Evolutionary conservation across 2,888 invertebrate species (phyloP).

Genomic region (Dascillus cervinus): DNA sequence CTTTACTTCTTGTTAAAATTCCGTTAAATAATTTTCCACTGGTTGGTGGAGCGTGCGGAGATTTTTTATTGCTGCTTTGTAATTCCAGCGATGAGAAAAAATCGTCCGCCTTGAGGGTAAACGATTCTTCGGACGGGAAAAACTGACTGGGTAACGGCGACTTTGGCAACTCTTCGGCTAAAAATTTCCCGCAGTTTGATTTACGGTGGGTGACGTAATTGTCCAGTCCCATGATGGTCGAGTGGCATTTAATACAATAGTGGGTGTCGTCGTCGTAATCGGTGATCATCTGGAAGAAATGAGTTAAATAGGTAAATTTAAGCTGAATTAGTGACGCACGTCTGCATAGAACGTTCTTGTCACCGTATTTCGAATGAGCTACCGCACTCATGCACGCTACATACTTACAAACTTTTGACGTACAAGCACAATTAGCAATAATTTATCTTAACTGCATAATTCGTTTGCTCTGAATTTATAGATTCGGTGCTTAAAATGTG

Average conservation of each 20-base stretch:
- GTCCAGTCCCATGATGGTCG: constrained; percentile 75
- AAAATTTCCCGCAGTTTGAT: constrained; percentile 51
- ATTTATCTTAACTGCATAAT: constrained; percentile 23
- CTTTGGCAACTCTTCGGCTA: constrained; percentile 26
- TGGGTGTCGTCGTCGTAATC: constrained; percentile 79
- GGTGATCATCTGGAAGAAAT: constrained; percentile 45
- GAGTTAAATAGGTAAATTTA: no score
- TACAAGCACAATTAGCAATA: constrained; percentile 21
- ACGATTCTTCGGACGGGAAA: constrained; percentile 42
- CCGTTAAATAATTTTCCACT: constrained; percentile 40
- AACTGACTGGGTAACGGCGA: constrained; percentile 32
- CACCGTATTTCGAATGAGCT: constrained; percentile 19
- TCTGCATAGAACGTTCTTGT: constrained; percentile 17
- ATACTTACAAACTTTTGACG: constrained; percentile 24
- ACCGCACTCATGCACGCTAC: constrained; percentile 26
- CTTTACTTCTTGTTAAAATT: constrained; percentile 42
- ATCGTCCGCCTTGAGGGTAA: constrained; percentile 69
- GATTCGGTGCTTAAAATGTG: no score
- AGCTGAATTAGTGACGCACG: constrained; percentile 16
- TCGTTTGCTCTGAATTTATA: constrained; percentile 9
- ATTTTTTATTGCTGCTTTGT: constrained; percentile 63
- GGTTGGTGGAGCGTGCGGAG: constrained; percentile 38
- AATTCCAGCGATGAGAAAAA: constrained; percentile 80
- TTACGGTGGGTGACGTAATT: constrained; percentile 82
- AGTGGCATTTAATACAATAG: constrained; percentile 79